Evolutionary conservation across 2,888 invertebrate species (phyloP), one percentile per base, ranked within the genome.

Genomic region (Calephelis perditalis): DNA sequence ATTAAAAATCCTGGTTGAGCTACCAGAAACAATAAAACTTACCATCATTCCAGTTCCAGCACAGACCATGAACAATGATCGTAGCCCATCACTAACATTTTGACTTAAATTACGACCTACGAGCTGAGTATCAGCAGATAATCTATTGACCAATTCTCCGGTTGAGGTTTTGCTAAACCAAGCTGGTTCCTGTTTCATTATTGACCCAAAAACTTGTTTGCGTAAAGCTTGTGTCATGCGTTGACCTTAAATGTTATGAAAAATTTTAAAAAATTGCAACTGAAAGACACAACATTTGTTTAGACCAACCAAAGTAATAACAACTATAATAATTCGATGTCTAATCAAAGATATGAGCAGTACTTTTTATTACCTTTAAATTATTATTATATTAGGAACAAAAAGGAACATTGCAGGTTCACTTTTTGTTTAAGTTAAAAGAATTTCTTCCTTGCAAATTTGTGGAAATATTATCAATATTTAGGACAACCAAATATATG

Each of bases 41-140:
- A 97, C 97, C 99, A 99, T 99, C 96, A 99, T 98, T 37, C 96
- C 95, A 46, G 97, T 94, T 0, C 98, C 98, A 54, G 96, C 96
- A 37, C 93, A 81, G 8, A 96, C 96, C 94, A 98, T 97, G 63
- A 97, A 94, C 3, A 94, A 78, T 0, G 98, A 96, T 56, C 99
- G 90, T 35, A 99, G 83, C 0, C 99, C 99, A 87, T 99, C 99
- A 3, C 98, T 98, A 62, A 99, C 93, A 85, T 99, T 99, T 77
- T 94, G 95, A 60, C 98, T 98, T 1, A 99, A 92, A 46, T 98
- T 96, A 64, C 96, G 94, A 7, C 98, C 98, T 7, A 99, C 97
- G 12, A 98, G 90, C 68, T 96, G 95, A 0, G 98, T 96, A 77
- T 99, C 99, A 8, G 97, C 95, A 55, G 96, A 96, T 40, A 98